Evolutionary conservation across 2,888 invertebrate genomes (phyloP).

Genomic region (Amphipoea lucens): DNA sequence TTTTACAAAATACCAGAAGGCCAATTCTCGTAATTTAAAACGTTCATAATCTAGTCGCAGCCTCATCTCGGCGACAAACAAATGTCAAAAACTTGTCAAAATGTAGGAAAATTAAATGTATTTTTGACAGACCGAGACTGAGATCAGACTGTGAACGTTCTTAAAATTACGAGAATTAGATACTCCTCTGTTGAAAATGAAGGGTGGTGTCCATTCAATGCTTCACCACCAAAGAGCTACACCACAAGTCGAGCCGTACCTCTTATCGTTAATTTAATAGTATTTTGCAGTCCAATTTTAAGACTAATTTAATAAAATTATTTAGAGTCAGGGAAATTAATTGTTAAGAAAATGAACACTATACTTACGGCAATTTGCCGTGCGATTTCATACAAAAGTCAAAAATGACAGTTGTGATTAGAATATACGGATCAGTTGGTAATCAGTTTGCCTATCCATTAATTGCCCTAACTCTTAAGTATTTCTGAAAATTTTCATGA

Average conservation of each 20-base stretch:
- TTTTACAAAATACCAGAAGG: no score
- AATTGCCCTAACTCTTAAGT: no score
- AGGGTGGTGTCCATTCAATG: neutral
- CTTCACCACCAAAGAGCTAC: neutral
- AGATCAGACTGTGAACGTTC: no score
- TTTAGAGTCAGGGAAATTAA: neutral
- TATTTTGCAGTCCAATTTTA: neutral
- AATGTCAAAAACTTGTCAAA: no score
- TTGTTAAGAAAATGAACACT: neutral
- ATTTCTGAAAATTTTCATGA: neutral
- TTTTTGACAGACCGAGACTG: no score
- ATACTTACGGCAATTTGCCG: neutral
- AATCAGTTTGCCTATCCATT: neutral
- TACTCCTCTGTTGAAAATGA: neutral
- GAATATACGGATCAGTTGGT: neutral
- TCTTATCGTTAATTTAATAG: neutral
- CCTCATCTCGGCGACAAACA: no score
- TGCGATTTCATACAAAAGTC: neutral
- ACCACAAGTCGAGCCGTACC: no score
- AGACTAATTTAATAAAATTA: neutral
- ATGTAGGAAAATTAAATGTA: no score
- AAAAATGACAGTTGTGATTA: neutral
- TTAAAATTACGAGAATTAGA: no score
- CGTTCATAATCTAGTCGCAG: no score
- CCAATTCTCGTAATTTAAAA: no score